Percentiles rank a stretch among this genome's conserved stretches.
These are phyloP conservation scores for Acanthurus lineatus DNA, from an alignment of 2,797 vertebrate species.

Conservation along the genomic window DNA sequence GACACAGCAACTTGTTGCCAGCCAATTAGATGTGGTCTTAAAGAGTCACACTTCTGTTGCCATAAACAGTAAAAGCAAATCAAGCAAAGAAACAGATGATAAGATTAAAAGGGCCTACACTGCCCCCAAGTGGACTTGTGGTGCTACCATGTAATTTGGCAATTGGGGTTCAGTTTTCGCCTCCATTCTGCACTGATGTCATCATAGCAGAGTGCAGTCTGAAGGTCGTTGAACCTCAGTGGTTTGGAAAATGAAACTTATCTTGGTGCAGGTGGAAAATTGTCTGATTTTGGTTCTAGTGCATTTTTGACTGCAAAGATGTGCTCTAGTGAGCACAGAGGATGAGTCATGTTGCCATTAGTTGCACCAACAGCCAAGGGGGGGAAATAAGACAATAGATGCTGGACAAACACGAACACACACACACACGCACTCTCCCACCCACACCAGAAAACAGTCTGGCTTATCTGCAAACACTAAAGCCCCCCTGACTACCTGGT, in stretches of 20 bases:
- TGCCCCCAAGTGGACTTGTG: constrained; percentile 77
- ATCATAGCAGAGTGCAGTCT: constrained; percentile 10
- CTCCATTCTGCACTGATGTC: constrained; percentile 22
- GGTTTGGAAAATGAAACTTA: constrained; percentile 29
- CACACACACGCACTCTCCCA: constrained; percentile 10
- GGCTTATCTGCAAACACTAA: constrained; percentile 52
- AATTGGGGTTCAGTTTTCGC: background rate
- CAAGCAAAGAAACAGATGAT: constrained; percentile 2
- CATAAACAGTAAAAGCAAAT: constrained; percentile 43
- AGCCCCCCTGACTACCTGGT: constrained; percentile 35
- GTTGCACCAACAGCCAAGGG: constrained; percentile 15
- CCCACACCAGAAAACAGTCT: constrained; percentile 28
- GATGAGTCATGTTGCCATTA: constrained; percentile 55
- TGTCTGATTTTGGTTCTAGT: background rate
- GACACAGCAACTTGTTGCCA: constrained; percentile 48
- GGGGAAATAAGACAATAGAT: constrained; percentile 2
- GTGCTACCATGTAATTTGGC: constrained; percentile 7
- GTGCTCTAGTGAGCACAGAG: constrained; percentile 19
- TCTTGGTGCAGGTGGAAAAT: constrained; percentile 11
- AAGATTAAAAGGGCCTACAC: constrained; percentile 49
- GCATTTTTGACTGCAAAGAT: constrained; percentile 24
- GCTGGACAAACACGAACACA: constrained; percentile 26
- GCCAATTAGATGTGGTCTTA: constrained; percentile 44
- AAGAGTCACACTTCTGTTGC: constrained; percentile 42
- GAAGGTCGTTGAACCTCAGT: constrained; percentile 11